These are phyloP conservation scores for Staurois parvus DNA, from an alignment of 2,797 vertebrate genomes.

Conservation along the genomic window DNA sequence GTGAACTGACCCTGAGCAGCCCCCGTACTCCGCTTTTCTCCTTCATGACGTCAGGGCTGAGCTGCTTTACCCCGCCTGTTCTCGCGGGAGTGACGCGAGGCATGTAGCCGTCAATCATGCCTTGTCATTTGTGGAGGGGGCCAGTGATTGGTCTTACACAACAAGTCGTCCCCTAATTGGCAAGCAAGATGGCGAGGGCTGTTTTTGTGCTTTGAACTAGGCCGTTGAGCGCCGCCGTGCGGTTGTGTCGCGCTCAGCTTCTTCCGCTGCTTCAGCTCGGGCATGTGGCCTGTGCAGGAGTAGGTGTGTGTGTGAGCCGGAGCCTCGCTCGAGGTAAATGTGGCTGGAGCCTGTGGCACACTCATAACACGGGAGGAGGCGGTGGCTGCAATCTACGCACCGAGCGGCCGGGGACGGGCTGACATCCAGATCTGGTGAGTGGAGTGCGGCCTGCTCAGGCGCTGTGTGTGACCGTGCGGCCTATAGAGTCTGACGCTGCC, in stretches of 20 bases:
- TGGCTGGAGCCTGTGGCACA: not conserved
- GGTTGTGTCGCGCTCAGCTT: slow-evolving; percentile 37
- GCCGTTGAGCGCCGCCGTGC: slow-evolving; percentile 43
- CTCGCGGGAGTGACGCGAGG: not conserved
- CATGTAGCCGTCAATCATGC: not conserved
- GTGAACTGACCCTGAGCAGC: not conserved
- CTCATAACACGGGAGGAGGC: slow-evolving; percentile 5
- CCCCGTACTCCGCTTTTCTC: not conserved
- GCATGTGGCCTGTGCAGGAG: slow-evolving; percentile 38
- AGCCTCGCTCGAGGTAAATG: slow-evolving; percentile 5
- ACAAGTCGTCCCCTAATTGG: slow-evolving; percentile 18
- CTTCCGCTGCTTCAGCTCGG: slow-evolving; percentile 6
- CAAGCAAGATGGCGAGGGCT: slow-evolving; percentile 42
- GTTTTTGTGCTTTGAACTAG: slow-evolving; percentile 43
- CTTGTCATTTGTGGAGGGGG: not conserved
- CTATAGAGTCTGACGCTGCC: too few species aligned
- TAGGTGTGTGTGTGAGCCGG: not conserved
- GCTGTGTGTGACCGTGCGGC: not conserved
- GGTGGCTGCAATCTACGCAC: not conserved
- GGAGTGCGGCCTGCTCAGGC: slow-evolving; percentile 13
- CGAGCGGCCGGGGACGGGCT: slow-evolving; percentile 11
- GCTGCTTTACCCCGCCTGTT: slow-evolving; percentile 12
- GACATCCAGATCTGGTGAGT: slow-evolving; percentile 20
- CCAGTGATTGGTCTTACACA: slow-evolving; percentile 18
- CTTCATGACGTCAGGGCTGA: not conserved